Evolutionary conservation across 2,797 vertebrate genomes (phyloP).

Genomic region (Apogon hyalosoma): DNA sequence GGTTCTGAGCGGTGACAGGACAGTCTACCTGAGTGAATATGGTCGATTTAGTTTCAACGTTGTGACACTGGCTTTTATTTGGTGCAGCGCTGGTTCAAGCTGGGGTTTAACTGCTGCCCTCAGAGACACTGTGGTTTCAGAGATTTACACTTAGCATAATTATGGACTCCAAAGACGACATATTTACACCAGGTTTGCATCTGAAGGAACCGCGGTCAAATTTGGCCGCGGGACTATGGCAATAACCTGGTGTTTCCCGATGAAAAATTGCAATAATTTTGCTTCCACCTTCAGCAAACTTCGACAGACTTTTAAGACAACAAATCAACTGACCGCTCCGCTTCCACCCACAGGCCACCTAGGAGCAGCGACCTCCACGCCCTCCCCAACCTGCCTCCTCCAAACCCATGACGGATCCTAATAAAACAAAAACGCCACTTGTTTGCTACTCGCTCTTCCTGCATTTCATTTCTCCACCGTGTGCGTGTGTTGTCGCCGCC

Average conservation of each 20-base stretch:
- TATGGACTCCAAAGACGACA: constrained; percentile 67
- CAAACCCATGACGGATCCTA: constrained; percentile 41
- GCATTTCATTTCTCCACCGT: constrained; percentile 38
- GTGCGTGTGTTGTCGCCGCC: constrained; percentile 28
- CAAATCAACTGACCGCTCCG: constrained; percentile 78
- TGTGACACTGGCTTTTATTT: constrained; percentile 9
- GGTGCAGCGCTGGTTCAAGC: constrained; percentile 42
- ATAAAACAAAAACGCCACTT: constrained; percentile 56
- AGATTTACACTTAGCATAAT: constrained; percentile 76
- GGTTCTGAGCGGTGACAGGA: constrained; percentile 25
- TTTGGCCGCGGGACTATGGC: constrained; percentile 55
- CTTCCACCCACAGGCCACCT: constrained; percentile 84
- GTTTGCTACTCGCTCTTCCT: constrained; percentile 29
- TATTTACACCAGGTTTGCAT: constrained; percentile 70
- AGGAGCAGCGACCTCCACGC: constrained; percentile 54
- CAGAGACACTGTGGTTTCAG: constrained; percentile 57
- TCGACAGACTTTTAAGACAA: constrained; percentile 74
- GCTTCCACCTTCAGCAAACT: constrained; percentile 79
- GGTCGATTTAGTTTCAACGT: constrained; percentile 43
- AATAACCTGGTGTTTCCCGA: constrained; percentile 74
- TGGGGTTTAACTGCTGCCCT: constrained; percentile 52
- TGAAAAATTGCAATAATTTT: constrained; percentile 73
- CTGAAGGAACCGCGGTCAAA: constrained; percentile 62
- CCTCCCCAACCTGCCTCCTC: constrained; percentile 8
- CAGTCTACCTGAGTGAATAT: constrained; percentile 42